Conservation (phyloP, 1,140 invertebrate genomes). For the Adoxophyes honmai region DNA sequence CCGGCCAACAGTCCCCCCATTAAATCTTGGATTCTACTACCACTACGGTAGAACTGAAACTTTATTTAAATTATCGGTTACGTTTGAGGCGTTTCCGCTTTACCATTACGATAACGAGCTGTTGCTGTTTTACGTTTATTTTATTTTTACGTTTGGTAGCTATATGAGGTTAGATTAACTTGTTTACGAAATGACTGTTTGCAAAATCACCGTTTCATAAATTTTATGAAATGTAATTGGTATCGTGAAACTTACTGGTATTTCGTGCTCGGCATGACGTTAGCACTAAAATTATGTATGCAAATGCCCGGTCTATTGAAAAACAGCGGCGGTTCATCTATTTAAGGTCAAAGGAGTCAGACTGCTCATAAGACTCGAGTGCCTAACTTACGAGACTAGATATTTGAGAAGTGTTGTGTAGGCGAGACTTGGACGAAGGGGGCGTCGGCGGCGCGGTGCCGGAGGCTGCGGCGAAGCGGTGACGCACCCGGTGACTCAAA, state of each 20-base stretch:
- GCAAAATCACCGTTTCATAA: background rate
- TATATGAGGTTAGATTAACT: background rate
- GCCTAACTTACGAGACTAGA: too few relatives aligned
- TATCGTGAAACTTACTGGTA: background rate
- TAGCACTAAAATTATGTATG: conserved; percentile 8
- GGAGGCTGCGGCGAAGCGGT: background rate
- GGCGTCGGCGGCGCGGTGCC: background rate
- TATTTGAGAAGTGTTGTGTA: too few relatives aligned
- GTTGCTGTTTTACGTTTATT: too few relatives aligned
- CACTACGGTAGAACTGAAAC: too few relatives aligned
- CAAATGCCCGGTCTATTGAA: background rate
- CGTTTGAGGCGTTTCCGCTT: too few relatives aligned
- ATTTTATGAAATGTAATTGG: conserved; percentile 3
- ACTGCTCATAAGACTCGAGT: too few relatives aligned
- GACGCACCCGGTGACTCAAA: conserved; percentile 11
- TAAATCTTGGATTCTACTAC: too few relatives aligned
- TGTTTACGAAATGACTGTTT: background rate
- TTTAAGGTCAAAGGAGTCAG: background rate
- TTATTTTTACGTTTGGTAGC: too few relatives aligned
- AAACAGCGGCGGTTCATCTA: background rate
- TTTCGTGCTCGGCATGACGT: background rate
- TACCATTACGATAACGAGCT: too few relatives aligned
- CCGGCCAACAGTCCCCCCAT: background rate
- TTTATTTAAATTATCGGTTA: too few relatives aligned
- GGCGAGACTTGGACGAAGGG: background rate